phyloP scores from a whole-genome alignment of 2,113 vertebrate genomes.

The Rhinichthys klamathensis region DNA sequence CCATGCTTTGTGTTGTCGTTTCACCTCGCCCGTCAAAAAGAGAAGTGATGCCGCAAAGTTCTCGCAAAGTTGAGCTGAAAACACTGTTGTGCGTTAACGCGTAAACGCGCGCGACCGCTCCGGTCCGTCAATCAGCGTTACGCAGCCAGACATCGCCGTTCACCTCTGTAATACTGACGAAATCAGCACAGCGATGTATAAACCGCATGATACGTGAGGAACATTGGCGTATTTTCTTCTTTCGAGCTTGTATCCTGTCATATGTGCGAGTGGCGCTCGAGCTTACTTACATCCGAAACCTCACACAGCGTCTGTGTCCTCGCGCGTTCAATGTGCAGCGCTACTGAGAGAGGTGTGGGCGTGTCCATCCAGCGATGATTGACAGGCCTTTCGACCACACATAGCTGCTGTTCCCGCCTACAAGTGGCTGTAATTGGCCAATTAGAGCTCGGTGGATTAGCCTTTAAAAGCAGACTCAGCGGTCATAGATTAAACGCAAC shows the following conservation, averaged over 20 bases:
- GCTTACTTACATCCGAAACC: slow-evolving; percentile 43
- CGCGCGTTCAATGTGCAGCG: slow-evolving; percentile 55
- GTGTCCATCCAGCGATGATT: slow-evolving; percentile 50
- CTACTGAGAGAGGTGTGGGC: slow-evolving; percentile 42
- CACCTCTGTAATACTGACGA: slow-evolving; percentile 37
- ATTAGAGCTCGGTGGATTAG: slow-evolving; percentile 40
- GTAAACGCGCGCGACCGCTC: slow-evolving; percentile 55
- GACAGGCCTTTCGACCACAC: slow-evolving; percentile 57
- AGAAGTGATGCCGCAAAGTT: slow-evolving; percentile 24
- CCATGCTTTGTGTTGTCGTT: slow-evolving; percentile 67
- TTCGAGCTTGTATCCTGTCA: slow-evolving; percentile 68
- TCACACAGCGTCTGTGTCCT: slow-evolving; percentile 30
- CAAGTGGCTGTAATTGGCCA: slow-evolving; percentile 47
- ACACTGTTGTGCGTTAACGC: slow-evolving; percentile 36
- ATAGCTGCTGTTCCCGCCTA: slow-evolving; percentile 41
- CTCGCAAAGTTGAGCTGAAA: slow-evolving; percentile 28
- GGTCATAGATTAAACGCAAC: not conserved
- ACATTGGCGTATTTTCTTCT: slow-evolving; percentile 4
- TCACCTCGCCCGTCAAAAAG: slow-evolving; percentile 34
- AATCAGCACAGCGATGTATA: not conserved
- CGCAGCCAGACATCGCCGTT: slow-evolving; percentile 64
- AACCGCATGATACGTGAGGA: slow-evolving; percentile 42
- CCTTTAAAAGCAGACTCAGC: slow-evolving; percentile 35
- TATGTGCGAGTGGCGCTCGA: slow-evolving; percentile 27
- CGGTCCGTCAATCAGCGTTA: slow-evolving; percentile 63